phyloP scores from a whole-genome alignment of 1,140 invertebrate species.

The Coptotermes formosanus region DNA sequence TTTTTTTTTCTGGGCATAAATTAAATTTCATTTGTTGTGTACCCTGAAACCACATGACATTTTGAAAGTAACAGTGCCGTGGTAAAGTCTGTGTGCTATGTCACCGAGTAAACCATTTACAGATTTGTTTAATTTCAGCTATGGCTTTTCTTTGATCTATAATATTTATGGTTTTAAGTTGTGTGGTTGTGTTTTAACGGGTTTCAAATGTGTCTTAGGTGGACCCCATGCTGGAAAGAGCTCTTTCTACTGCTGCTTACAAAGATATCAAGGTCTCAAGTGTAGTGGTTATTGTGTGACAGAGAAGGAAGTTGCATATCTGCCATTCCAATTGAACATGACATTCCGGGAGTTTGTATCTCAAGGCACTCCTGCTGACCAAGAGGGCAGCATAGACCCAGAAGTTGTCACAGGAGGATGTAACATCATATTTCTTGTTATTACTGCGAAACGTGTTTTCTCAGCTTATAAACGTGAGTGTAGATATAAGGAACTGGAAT shows the following conservation, averaged over 20 bases:
- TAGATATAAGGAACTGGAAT: conserved; percentile 17
- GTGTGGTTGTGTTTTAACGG: too few relatives aligned
- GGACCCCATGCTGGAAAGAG: neutral
- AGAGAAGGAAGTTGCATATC: conserved; percentile 60
- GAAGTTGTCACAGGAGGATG: conserved; percentile 40
- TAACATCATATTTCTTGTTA: conserved; percentile 60
- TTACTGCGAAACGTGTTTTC: conserved; percentile 67
- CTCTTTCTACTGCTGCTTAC: conserved; percentile 51
- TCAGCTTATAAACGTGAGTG: conserved; percentile 73
- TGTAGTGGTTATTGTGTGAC: conserved; percentile 58
- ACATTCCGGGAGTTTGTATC: conserved; percentile 50
- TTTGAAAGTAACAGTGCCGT: too few relatives aligned
- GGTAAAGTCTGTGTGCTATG: too few relatives aligned
- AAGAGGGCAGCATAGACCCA: conserved; percentile 37
- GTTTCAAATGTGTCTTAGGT: neutral
- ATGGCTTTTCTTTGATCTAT: too few relatives aligned
- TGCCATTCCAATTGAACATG: conserved; percentile 72
- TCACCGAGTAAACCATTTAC: too few relatives aligned
- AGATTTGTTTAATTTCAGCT: too few relatives aligned
- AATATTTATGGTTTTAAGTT: too few relatives aligned
- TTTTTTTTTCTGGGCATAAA: too few relatives aligned
- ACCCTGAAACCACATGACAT: too few relatives aligned
- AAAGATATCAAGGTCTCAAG: conserved; percentile 54
- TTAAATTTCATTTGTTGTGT: too few relatives aligned
- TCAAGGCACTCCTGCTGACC: conserved; percentile 55